Base-by-base conservation (phyloP, 2,888 invertebrate species). In the Drosophila algonquin region DNA sequence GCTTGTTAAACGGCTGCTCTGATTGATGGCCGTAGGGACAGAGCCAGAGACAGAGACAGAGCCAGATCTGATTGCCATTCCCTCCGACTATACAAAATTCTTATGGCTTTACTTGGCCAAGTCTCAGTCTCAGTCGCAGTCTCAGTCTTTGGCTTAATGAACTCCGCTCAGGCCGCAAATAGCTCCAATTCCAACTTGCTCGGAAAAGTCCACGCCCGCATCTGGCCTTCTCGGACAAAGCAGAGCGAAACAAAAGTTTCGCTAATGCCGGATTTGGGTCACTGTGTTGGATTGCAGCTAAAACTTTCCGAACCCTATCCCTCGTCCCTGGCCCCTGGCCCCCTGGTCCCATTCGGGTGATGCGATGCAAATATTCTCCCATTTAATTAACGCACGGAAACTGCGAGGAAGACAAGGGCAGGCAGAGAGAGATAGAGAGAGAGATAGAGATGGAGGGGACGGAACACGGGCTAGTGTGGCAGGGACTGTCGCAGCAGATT, bases 311-410 rank as follows among this genome's bases (percentile, higher is more conserved):
- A 30, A 40, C 35, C 60, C 51, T 60, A 44, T 63, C 30, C 30
- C 24, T 24, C 24, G 24, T 5, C 5, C 24, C 24, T 5, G 24
- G 57, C 35, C 60, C 40, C 57, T 58, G 57, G 67, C 56, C 10
- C 60, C 55, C 24, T 12, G 35, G 21, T 35, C 27, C 30, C 46
- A 44, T 46, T 57, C 35, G 57, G 16, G 9, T 12, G 44, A 8
- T 46, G 35, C 46, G 30, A 76, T 83, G 83, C 77, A 85, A 87
- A 87, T 85, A 87, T 85, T 87, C 85, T 82, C 79, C 40, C 85
- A 80, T 85, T 85, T 85, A 85, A 85, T 85, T 87, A 85, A 87
- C 82, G 84, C 80, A 80, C 82, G 80, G 63, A 73, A 85, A 77
- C 75, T 76, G 69, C 67, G 73, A 70, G 71, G 30, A 7, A 58